A percentile compares a stretch with the other conserved stretches of the same genome.
These are phyloP conservation scores for Apamea anceps DNA, from an alignment of 2,888 invertebrate genomes.

Conservation along the genomic window DNA sequence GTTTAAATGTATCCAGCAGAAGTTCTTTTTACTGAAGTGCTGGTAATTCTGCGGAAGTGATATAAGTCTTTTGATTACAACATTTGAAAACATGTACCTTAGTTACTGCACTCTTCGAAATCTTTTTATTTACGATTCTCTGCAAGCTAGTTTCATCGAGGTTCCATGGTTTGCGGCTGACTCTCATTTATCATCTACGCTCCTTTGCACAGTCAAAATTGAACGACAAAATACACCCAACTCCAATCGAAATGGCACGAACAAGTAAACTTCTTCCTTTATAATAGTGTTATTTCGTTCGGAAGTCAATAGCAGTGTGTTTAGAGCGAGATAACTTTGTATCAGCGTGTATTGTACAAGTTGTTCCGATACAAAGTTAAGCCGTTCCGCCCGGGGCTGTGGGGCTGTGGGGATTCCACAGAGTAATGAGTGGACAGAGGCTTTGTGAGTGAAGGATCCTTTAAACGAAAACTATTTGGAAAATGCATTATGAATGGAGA, in stretches of 20 bases:
- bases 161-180: not conserved
- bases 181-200: not conserved
- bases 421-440: constrained; percentile 44
- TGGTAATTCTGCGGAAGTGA: constrained; percentile 21
- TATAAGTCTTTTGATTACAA: constrained; percentile 10
- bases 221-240: constrained; percentile 16
- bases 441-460: constrained; percentile 15
- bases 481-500: constrained; percentile 24
- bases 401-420: constrained; percentile 23
- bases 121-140: not conserved
- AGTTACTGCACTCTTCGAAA: not conserved
- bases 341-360: constrained; percentile 54
- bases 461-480: constrained; percentile 44
- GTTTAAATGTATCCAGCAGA: constrained; percentile 47
- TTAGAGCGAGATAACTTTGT: constrained; percentile 60
- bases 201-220: constrained; percentile 1
- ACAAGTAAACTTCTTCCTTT: constrained; percentile 42
- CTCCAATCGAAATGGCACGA: constrained; percentile 20
- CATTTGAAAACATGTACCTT: not conserved
- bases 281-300: constrained; percentile 51
- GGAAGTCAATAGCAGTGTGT: constrained; percentile 55
- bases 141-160: not conserved
- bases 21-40: constrained; percentile 19
- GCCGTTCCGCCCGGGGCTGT: constrained; percentile 33
- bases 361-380: constrained; percentile 57